phyloP scores from a whole-genome alignment of 2,113 vertebrate species.

The Lates calcarifer region DNA sequence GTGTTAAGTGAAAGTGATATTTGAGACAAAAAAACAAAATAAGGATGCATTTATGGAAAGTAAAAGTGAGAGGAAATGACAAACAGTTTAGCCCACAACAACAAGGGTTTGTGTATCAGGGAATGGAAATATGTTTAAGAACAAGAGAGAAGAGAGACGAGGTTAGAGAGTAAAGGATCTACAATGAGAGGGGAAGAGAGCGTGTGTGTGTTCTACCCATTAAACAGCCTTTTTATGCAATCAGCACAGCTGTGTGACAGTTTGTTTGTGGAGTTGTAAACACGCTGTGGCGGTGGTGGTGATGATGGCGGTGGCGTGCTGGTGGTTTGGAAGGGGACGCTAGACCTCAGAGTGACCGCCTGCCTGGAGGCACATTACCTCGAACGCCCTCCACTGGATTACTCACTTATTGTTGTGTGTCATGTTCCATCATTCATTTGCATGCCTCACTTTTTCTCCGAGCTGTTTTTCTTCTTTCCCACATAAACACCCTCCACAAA shows the following conservation, averaged over 20 bases:
- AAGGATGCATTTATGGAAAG: not conserved
- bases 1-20: not conserved
- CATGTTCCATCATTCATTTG: constrained; percentile 59
- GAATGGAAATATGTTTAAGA: not conserved
- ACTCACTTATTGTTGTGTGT: constrained; percentile 56
- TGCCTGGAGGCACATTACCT: constrained; percentile 56
- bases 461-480: constrained; percentile 22
- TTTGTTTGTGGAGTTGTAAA: constrained; percentile 71
- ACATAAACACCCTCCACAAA: constrained; percentile 22
- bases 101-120: not conserved
- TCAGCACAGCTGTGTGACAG: constrained; percentile 46
- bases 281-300: constrained; percentile 37
- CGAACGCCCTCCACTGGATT: constrained; percentile 54
- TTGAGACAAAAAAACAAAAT: not conserved
- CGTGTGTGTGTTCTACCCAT: constrained; percentile 19
- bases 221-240: constrained; percentile 38
- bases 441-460: constrained; percentile 28
- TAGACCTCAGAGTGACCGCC: constrained; percentile 28
- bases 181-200: not conserved
- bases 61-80: not conserved
- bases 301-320: constrained; percentile 30
- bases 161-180: constrained; percentile 6
- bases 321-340: constrained; percentile 46
- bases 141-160: not conserved
- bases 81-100: not conserved